Base-by-base conservation (phyloP, 2,797 vertebrate species). In the Xiphophorus birchmanni region DNA sequence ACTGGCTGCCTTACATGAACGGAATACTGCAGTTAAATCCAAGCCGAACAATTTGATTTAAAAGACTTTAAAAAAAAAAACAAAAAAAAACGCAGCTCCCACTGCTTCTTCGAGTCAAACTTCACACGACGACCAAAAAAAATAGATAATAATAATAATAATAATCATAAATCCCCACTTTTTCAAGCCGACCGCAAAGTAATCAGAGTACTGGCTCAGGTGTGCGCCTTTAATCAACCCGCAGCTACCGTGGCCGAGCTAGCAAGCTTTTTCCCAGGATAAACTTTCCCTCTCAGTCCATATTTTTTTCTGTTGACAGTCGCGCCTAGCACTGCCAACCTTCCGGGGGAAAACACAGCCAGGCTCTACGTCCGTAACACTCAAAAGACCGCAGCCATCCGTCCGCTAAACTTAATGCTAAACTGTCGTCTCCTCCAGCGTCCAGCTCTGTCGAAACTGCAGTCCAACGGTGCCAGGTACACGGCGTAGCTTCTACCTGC, bases 301-400 rank as follows among this genome's bases (percentile, higher is more conserved):
- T 92, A 72, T 73, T 73, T 73, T 73, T 90, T 65, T 35, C 60
- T 35, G 85, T 92, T 93, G 93, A 93, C 94, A 94, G 92, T 92
- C 91, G 93, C 92, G 91, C 93, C 94, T 87, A 88, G 93, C 87
- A 88, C 84, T 86, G 92, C 92, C 94, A 93, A 79, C 91, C 93
- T 90, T 89, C 92, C 86, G 88, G 86, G 89, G 90, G 82, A 80
- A 88, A 92, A 90, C 86, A 83, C 85, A 83, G 86, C 6, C 86
- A 73, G 81, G 77, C 86, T 75, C 80, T 83, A 40, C 37, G 78
- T 74, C 87, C 67, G 78, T 77, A 75, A 23, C 32, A 9, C 50
- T 82, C 82, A 83, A 63, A 72, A 85, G 81, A 18, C 82, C n/a
- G 74, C 47, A 83, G 78, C 87, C 76, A 80, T 86, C 81, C 72